A percentile compares a stretch with the other conserved stretches of the same genome.
Evolutionary conservation across 2,888 invertebrate species (phyloP).

Genomic region (Hemaris fuciformis): DNA sequence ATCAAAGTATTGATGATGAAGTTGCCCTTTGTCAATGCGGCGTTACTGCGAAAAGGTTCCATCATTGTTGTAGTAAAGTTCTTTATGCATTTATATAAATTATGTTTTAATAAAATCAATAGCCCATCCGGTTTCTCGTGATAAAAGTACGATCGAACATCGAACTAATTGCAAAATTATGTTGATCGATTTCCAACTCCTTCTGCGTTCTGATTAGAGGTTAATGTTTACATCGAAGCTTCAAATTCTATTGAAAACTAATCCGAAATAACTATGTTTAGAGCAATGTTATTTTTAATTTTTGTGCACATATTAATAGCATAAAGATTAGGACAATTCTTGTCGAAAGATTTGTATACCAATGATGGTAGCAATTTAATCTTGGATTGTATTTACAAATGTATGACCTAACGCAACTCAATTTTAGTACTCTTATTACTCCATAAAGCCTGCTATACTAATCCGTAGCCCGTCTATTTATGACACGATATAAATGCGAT

Average conservation of each 20-base stretch:
- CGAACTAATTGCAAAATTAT: conserved; percentile 28
- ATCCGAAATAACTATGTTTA: not conserved
- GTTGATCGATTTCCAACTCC: not conserved
- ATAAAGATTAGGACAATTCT: too few species aligned
- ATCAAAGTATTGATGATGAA: conserved; percentile 24
- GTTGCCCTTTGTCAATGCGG: not conserved
- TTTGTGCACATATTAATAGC: too few species aligned
- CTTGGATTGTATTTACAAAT: not conserved
- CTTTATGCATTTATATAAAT: conserved; percentile 40
- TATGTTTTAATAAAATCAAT: conserved; percentile 48
- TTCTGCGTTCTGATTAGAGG: not conserved
- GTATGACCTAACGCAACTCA: not conserved
- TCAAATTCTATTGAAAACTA: not conserved
- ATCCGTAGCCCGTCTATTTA: not conserved
- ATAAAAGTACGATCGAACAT: conserved; percentile 26
- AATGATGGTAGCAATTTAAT: too few species aligned
- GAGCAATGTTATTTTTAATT: not conserved
- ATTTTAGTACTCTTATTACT: not conserved
- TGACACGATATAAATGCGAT: not conserved
- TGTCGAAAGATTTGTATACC: too few species aligned
- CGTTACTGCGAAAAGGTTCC: conserved; percentile 35
- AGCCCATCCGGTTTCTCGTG: conserved; percentile 26
- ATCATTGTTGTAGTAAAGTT: conserved; percentile 26
- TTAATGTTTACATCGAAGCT: not conserved
- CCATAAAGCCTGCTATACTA: not conserved